phyloP scores from a whole-genome alignment of 2,797 vertebrate species.

The Phyllotis vaccarum region DNA sequence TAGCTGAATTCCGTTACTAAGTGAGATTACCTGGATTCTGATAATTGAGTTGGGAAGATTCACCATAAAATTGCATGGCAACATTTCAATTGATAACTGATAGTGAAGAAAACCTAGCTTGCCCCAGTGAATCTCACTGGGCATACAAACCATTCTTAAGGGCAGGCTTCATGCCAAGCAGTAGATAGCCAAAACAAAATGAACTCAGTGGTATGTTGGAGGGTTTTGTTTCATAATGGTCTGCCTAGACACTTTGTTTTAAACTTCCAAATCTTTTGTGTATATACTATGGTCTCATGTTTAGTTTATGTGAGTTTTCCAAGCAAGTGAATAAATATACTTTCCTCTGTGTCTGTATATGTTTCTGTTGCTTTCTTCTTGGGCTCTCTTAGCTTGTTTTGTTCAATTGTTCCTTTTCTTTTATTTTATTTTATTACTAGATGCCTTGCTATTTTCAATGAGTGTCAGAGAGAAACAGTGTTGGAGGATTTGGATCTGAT shows the following conservation, averaged over 20 bases:
- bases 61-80: background rate
- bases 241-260: background rate
- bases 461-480: background rate
- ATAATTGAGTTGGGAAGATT: background rate
- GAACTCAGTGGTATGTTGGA: background rate
- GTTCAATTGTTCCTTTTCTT: background rate
- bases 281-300: background rate
- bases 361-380: background rate
- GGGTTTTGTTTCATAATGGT: too few relatives aligned
- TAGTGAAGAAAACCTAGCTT: background rate
- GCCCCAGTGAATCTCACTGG: too few relatives aligned
- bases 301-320: background rate
- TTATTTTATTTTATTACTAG: background rate
- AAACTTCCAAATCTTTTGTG: background rate
- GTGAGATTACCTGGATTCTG: background rate
- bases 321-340: background rate
- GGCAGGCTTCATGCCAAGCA: background rate
- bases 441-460: background rate
- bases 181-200: background rate
- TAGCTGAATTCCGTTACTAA: background rate
- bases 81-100: too few relatives aligned
- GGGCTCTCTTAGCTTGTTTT: background rate
- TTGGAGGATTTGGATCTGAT: background rate
- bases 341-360: background rate
- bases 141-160: background rate